A percentile compares a stretch with the other conserved stretches of the same genome.
Evolutionary conservation across 2,888 invertebrate genomes (phyloP).

Genomic region (Lingula anatina): DNA sequence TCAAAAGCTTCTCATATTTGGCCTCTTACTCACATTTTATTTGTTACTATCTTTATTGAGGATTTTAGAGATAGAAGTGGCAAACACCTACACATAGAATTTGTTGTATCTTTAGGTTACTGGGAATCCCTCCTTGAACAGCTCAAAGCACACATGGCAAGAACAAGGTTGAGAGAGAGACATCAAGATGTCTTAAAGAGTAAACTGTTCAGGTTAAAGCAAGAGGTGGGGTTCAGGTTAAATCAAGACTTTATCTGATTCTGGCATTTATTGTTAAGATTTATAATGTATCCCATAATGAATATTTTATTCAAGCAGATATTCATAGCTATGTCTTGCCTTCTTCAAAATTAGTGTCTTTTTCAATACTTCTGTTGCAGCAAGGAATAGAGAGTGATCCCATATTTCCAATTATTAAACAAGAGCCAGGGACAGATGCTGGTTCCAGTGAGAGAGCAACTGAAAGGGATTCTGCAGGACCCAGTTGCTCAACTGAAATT

Average conservation of each 20-base stretch:
- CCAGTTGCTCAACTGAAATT: conserved; percentile 19
- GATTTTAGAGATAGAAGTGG: too few species aligned
- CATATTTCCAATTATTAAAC: conserved; percentile 43
- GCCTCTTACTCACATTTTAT: not conserved
- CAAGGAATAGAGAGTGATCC: conserved; percentile 50
- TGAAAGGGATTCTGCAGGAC: conserved; percentile 35
- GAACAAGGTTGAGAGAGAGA: conserved; percentile 83
- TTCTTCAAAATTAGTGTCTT: too few species aligned
- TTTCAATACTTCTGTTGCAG: too few species aligned
- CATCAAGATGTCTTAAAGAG: conserved; percentile 84
- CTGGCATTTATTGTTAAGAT: too few species aligned
- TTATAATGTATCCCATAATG: too few species aligned
- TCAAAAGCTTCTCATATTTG: too few species aligned
- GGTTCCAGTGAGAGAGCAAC: conserved; percentile 22
- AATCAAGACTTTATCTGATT: too few species aligned
- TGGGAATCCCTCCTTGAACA: conserved; percentile 97
- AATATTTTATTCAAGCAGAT: too few species aligned
- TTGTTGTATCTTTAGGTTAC: conserved; percentile 60
- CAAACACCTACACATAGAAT: too few species aligned
- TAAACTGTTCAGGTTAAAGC: conserved; percentile 84
- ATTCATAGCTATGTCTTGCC: too few species aligned
- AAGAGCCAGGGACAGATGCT: conserved; percentile 6
- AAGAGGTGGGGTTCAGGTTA: conserved; percentile 52
- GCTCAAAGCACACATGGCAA: conserved; percentile 90
- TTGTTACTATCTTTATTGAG: too few species aligned